Evolutionary conservation across 2,113 vertebrate species (phyloP), one percentile per base, ranked within the genome.

Genomic region (Cheirogaleus medius): DNA sequence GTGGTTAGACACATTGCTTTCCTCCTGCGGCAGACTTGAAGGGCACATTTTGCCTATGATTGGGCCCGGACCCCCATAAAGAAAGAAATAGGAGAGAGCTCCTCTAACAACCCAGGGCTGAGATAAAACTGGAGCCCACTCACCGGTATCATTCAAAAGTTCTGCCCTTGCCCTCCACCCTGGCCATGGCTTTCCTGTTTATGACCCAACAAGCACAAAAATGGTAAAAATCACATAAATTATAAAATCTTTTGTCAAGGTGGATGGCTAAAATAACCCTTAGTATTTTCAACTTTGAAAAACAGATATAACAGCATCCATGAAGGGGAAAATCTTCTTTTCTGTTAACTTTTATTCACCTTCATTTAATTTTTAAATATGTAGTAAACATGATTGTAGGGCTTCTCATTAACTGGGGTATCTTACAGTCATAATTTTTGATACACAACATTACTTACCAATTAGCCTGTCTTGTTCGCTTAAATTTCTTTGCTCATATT

Each of bases 391-490:
- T 97, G 99, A 99, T 99, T 98, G 99, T 99, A 98, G 98, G 97
- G 97, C 98, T 99, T 99, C 99, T 99, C 99, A 99, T 99, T 99
- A 99, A 99, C 99, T 97, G 99, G 98, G 99, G 98, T 99, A 99
- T 99, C 99, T 99, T 99, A 99, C 97, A 98, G 99, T 99, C 99
- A 99, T 99, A 99, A 99, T 99, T 99, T 99, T 99, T 99, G 99
- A 99, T 99, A 99, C 99, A 99, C 99, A 99, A 99, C 99, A 99
- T 99, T 99, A 99, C 99, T 99, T 99, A 99, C 99, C 99, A 99
- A 99, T 99, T 99, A 99, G 99, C 99, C 99, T 99, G 99, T 99
- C 99, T 99, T 99, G 99, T 99, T 99, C 99, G n/a, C 99, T 99
- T 99, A 99, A 99, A 99, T 99, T 99, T 99, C 99, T 99, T 99